These are phyloP conservation scores for Cosmia pyralina DNA, from an alignment of 2,888 invertebrate species.

Conservation along the genomic window DNA sequence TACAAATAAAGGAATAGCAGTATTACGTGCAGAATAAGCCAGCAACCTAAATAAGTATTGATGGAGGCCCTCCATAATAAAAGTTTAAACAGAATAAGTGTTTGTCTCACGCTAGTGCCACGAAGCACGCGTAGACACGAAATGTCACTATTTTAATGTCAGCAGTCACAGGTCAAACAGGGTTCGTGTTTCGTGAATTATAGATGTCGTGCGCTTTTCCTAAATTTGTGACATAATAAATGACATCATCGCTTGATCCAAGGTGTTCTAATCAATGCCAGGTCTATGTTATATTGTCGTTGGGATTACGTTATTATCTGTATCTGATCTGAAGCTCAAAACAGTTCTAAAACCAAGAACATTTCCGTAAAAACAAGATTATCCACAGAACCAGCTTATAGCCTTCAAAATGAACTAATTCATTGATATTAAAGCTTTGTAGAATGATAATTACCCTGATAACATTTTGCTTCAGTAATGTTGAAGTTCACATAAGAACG, in stretches of 20 bases:
- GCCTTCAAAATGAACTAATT: not conserved
- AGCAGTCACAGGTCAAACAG: slow-evolving; percentile 65
- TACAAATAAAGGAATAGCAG: slow-evolving; percentile 12
- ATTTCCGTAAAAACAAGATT: not conserved
- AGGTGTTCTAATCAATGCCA: not conserved
- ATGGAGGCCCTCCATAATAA: slow-evolving; percentile 65
- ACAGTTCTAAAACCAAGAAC: not conserved
- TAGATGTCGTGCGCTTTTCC: slow-evolving; percentile 31
- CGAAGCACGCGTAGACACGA: slow-evolving; percentile 68
- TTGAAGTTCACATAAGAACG: slow-evolving; percentile 45
- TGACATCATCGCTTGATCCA: slow-evolving; percentile 12
- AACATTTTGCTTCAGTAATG: slow-evolving; percentile 32
- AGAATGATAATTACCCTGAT: slow-evolving; percentile 1
- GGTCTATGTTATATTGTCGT: not conserved
- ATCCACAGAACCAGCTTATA: not conserved
- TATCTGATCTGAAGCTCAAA: not conserved
- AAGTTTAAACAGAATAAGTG: slow-evolving; percentile 71
- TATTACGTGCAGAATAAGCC: slow-evolving; percentile 33
- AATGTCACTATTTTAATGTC: slow-evolving; percentile 75
- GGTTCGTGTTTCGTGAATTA: slow-evolving; percentile 51
- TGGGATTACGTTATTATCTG: too few relatives aligned
- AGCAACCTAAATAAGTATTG: slow-evolving; percentile 61
- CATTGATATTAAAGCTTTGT: not conserved
- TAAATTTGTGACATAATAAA: slow-evolving; percentile 32
- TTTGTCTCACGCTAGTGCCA: slow-evolving; percentile 70